phyloP scores from a whole-genome alignment of 37 sponge, comb jelly and placozoan genomes.

The Dysidea cf. avara region DNA sequence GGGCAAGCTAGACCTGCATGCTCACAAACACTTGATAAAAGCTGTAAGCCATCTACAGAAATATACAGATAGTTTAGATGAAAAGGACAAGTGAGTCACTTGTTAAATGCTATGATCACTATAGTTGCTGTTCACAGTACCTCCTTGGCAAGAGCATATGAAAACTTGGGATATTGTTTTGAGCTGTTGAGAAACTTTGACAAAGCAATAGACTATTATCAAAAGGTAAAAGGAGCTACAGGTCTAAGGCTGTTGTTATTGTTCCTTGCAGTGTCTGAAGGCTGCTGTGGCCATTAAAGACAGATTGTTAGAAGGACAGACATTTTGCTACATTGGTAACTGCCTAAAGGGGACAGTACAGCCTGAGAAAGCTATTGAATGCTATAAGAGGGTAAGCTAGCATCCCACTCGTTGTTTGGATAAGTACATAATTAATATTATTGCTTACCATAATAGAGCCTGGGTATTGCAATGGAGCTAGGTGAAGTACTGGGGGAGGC shows the following conservation, averaged over 20 bases:
- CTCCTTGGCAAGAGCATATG: constrained; percentile 49
- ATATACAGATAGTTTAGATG: constrained; percentile 60
- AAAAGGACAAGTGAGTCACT: not conserved
- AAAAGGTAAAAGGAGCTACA: constrained; percentile 36
- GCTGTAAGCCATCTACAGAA: constrained; percentile 63
- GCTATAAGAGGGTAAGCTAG: constrained; percentile 65
- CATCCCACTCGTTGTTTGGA: not conserved
- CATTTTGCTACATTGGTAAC: constrained; percentile 85
- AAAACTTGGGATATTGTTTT: constrained; percentile 60
- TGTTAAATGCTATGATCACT: not conserved
- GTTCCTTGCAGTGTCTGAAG: constrained; percentile 64
- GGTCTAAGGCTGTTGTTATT: not conserved
- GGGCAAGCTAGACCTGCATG: constrained; percentile 25
- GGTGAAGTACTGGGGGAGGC: constrained; percentile 67
- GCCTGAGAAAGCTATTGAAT: constrained; percentile 80
- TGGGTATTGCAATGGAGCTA: constrained; percentile 64
- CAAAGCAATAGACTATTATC: constrained; percentile 85
- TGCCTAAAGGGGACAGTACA: constrained; percentile 78
- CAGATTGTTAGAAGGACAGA: constrained; percentile 58
- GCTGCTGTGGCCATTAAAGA: constrained; percentile 59
- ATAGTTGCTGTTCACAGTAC: constrained; percentile 13
- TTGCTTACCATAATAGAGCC: constrained; percentile 28
- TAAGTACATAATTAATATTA: too few species aligned
- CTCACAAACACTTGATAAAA: constrained; percentile 61
- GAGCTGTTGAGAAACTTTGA: constrained; percentile 76